phyloP scores from a whole-genome alignment of 2,797 vertebrate genomes.

The Gallinago solitaria region DNA sequence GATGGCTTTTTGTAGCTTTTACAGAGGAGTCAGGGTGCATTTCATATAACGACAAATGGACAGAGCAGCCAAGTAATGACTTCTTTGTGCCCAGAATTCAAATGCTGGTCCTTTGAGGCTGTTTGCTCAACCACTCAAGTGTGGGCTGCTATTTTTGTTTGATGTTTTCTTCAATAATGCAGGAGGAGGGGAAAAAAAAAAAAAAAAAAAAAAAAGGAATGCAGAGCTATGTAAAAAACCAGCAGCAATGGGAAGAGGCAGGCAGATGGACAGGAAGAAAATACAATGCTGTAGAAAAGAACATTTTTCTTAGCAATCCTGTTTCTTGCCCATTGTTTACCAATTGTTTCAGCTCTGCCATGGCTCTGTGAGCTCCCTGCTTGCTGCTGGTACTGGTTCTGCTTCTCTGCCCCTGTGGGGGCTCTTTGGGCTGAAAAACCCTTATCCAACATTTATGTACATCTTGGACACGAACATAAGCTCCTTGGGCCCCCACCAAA shows the following conservation, averaged over 20 bases:
- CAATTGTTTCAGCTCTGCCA: neutral
- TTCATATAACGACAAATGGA: neutral
- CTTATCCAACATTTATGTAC: neutral
- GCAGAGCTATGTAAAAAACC: neutral
- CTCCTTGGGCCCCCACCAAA: neutral
- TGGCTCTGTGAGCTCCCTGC: accelerated
- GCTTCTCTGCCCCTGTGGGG: neutral
- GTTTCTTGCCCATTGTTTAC: accelerated
- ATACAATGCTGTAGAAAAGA: neutral
- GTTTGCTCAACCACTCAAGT: neutral
- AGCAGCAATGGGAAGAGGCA: neutral
- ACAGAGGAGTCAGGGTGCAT: neutral
- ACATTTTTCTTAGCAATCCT: neutral
- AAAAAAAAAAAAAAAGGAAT: accelerated
- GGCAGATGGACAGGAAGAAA: neutral
- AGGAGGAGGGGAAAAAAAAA: accelerated
- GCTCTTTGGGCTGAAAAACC: neutral
- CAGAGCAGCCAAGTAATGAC: neutral
- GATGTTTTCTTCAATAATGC: neutral
- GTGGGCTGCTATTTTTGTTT: neutral
- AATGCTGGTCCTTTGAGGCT: neutral
- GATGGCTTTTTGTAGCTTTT: conserved; percentile 16
- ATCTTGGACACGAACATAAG: accelerated
- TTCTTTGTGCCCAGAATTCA: neutral
- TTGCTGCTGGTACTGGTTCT: neutral